phyloP scores from a whole-genome alignment of 1,140 invertebrate genomes.

The Dermatophagoides farinae region DNA sequence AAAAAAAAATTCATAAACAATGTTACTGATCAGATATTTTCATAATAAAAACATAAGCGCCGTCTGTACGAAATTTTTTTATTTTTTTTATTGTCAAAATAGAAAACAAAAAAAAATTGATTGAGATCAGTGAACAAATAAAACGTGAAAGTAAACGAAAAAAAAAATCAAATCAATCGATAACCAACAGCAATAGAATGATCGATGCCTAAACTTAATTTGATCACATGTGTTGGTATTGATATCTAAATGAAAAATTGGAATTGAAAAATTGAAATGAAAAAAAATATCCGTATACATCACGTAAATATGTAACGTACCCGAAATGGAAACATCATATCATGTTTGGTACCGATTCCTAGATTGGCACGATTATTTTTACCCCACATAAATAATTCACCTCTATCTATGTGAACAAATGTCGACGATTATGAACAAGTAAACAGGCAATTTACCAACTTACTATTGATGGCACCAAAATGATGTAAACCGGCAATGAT shows the following conservation, averaged over 20 bases:
- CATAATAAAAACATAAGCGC: no score
- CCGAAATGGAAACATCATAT: slow-evolving; percentile 73
- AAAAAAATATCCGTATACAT: no score
- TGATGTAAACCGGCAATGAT: slow-evolving; percentile 45
- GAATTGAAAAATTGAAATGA: slow-evolving; percentile 28
- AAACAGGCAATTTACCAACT: slow-evolving; percentile 38
- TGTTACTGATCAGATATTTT: no score
- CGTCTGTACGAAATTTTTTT: no score
- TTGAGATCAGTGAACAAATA: no score
- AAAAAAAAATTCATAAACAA: no score
- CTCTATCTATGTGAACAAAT: slow-evolving; percentile 24
- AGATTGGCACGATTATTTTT: slow-evolving; percentile 57
- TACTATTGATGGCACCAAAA: slow-evolving; percentile 48
- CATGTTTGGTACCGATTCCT: slow-evolving; percentile 50
- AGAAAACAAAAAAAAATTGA: no score
- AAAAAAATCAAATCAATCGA: no score
- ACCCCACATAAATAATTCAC: slow-evolving; percentile 77
- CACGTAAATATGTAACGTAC: slow-evolving; percentile 25
- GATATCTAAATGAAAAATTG: no score
- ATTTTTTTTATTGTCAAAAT: no score
- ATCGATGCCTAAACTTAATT: slow-evolving; percentile 57
- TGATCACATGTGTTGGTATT: slow-evolving; percentile 45
- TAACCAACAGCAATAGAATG: slow-evolving; percentile 39
- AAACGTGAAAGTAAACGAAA: no score
- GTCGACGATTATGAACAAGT: slow-evolving; percentile 16